Conservation (phyloP, 1,140 invertebrate genomes). For the Octopus sinensis region DNA sequence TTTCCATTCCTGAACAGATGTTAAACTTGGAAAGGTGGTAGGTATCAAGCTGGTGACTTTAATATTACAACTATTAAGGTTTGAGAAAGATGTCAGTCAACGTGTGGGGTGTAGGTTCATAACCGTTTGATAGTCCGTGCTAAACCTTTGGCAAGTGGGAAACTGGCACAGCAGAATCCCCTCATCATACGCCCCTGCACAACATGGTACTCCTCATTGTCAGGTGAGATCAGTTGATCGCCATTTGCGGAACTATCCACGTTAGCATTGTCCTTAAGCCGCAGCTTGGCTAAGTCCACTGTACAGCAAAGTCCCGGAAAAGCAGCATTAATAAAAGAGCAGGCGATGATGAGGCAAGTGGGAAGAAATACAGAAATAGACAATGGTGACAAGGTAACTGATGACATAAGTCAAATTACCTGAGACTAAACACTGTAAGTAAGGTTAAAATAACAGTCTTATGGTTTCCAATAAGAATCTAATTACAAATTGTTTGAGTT, state of each 20-base stretch:
- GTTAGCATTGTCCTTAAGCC: slow-evolving; percentile 34
- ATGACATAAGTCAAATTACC: neutral
- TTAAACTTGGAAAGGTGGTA: too few relatives aligned
- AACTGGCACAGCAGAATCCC: slow-evolving; percentile 52
- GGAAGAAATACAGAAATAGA: neutral
- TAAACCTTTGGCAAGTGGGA: slow-evolving; percentile 49
- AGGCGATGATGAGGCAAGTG: neutral
- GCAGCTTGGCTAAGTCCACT: slow-evolving; percentile 53
- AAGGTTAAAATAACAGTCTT: neutral
- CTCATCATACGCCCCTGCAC: slow-evolving; percentile 43
- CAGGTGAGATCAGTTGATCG: slow-evolving; percentile 44
- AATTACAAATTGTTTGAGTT: neutral
- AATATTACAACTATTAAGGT: too few relatives aligned
- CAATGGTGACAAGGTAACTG: too few relatives aligned
- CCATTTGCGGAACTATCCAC: slow-evolving; percentile 25
- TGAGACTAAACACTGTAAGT: neutral
- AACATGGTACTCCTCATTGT: slow-evolving; percentile 47
- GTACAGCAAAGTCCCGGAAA: neutral
- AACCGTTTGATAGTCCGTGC: slow-evolving; percentile 49
- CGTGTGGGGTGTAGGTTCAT: slow-evolving; percentile 19
- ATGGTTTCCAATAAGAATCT: neutral
- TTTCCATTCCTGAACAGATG: too few relatives aligned
- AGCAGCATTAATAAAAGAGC: slow-evolving; percentile 9
- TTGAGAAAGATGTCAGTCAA: too few relatives aligned
- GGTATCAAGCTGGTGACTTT: too few relatives aligned